These are phyloP conservation scores for Phenganax subtilis DNA, from an alignment of 92 coral and sea anemone species.

Conservation along the genomic window DNA sequence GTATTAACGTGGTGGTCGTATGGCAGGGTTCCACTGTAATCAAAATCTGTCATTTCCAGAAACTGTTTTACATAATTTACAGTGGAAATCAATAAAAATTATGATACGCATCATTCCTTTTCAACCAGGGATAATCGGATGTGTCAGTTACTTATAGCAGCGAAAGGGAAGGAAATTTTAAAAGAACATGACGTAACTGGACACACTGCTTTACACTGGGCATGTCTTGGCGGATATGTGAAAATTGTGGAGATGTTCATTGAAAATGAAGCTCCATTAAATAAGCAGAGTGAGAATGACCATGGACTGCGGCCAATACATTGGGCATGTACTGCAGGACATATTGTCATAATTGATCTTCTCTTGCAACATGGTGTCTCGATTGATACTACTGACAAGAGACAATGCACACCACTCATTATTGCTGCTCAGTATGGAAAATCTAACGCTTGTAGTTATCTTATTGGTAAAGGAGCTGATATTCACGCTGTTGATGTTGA, in stretches of 20 bases:
- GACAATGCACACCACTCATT: conserved; percentile 87
- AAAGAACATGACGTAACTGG: conserved; percentile 74
- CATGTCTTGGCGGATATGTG: conserved; percentile 77
- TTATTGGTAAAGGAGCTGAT: conserved; percentile 94
- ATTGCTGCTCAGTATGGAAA: conserved; percentile 90
- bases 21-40: no score
- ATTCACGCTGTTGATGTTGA: conserved; percentile 73
- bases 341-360: conserved; percentile 83
- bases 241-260: conserved; percentile 73
- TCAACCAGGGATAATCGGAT: conserved; percentile 58
- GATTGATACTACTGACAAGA: conserved; percentile 74
- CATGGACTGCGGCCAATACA: conserved; percentile 92
- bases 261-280: conserved; percentile 81
- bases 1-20: no score
- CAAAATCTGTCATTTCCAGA: no score
- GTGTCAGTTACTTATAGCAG: conserved; percentile 70
- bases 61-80: not conserved
- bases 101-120: conserved; percentile 2
- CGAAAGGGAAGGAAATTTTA: conserved; percentile 71
- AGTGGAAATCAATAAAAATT: not conserved
- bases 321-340: conserved; percentile 97
- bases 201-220: conserved; percentile 93
- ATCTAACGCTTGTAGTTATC: conserved; percentile 82
- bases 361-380: conserved; percentile 87
- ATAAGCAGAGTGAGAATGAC: conserved; percentile 75